Conservation (phyloP, 2,888 invertebrate genomes). For the Erpobdella octoculata region DNA sequence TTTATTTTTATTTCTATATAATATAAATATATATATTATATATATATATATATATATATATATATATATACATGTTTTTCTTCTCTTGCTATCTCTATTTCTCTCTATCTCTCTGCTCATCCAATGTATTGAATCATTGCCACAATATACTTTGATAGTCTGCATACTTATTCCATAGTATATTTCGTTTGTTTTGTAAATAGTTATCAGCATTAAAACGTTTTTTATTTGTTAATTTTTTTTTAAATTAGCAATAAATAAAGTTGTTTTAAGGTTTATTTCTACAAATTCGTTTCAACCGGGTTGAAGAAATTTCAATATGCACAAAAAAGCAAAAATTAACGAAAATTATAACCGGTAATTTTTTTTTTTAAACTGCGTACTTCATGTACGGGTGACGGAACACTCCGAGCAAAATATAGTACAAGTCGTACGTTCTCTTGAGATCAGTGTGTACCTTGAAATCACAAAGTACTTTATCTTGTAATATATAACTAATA, state of each 20-base stretch:
- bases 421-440: neutral
- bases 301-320: too few species aligned
- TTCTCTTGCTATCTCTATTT: too few species aligned
- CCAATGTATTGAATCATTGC: neutral
- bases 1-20: too few species aligned
- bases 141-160: neutral
- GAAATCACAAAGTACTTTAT: neutral
- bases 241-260: too few species aligned
- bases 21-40: too few species aligned
- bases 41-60: too few species aligned
- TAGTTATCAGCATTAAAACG: neutral
- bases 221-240: too few species aligned
- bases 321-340: neutral
- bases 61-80: too few species aligned
- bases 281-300: too few species aligned
- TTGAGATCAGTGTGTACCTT: neutral
- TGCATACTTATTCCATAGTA: neutral
- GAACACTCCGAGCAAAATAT: slow-evolving; percentile 8
- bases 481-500: neutral
- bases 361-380: neutral
- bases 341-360: neutral
- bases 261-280: too few species aligned
- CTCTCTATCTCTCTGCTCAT: neutral
- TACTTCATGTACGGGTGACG: neutral
- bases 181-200: neutral